These are phyloP conservation scores for Steromphala cineraria DNA, from an alignment of 2,888 invertebrate species.

Conservation along the genomic window DNA sequence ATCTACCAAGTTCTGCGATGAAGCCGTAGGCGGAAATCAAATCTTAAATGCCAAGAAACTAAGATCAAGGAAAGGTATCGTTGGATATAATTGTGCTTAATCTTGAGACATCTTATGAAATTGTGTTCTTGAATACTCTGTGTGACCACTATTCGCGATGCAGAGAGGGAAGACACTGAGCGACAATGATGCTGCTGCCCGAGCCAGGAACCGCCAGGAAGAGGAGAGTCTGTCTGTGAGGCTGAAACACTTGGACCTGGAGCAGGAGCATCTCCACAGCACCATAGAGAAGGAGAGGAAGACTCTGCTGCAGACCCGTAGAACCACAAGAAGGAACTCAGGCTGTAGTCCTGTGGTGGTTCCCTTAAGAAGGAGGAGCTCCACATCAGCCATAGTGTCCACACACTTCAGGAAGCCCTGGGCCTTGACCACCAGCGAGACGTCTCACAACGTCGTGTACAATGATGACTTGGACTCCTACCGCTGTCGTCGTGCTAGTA, in stretches of 20 bases:
- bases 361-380: too few species aligned
- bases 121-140: too few species aligned
- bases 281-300: conserved; percentile 37
- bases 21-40: too few species aligned
- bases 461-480: conserved; percentile 30
- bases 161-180: conserved; percentile 36
- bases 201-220: conserved; percentile 49
- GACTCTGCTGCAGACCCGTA: conserved; percentile 35
- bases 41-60: too few species aligned
- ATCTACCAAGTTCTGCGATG: too few species aligned
- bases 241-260: conserved; percentile 38
- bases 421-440: conserved; percentile 50
- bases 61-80: too few species aligned
- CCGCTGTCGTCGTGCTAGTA: neutral
- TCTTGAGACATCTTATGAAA: too few species aligned
- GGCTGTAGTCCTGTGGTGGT: conserved; percentile 39
- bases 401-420: conserved; percentile 48
- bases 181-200: conserved; percentile 50
- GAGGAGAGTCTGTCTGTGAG: conserved; percentile 39
- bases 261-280: conserved; percentile 40
- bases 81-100: too few species aligned
- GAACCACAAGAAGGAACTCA: conserved; percentile 40
- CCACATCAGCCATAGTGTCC: neutral
- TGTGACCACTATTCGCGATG: too few species aligned
- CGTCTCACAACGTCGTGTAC: conserved; percentile 52